Evolutionary conservation across 2,888 invertebrate species (phyloP), one percentile per base, ranked within the genome.

Genomic region (Heliconius cydno): DNA sequence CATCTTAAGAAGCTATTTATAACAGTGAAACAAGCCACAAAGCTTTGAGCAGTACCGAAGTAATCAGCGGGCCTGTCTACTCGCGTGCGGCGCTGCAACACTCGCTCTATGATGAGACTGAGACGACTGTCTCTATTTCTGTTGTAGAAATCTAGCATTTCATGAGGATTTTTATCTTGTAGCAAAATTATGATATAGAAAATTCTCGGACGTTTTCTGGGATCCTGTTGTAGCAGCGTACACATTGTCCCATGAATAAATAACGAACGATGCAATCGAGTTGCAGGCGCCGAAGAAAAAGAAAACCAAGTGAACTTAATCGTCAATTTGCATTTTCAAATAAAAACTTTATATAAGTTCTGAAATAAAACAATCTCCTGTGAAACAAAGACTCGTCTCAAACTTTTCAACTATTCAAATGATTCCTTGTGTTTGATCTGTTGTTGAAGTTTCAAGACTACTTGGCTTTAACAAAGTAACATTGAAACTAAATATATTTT

Each of bases 21-120:
- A 38, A 38, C 22, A 7, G 46, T 75, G 28, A 46, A 65, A 75
- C 22, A 66, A 46, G 28, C 65, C 41, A 65, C 75, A 75, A 75
- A 75, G 75, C 75, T 75, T 75, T 75, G 75, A 63, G 65, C 22
- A 28, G 28, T 46, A 28, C 75, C 46, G 65, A 65, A 75, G 75
- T 65, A 75, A 75, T 75, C 75, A 75, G 46, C 63, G 28, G 19
- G 19, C 74, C 25, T n/a, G 60, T 63, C 65, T 63, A 28, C 41
- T 38, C 63, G 28, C 41, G 34, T 57, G 72, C 72, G 34, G n/a
- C 57, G 52, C 28, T n/a, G 34, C 57, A n/a, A 12, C n/a, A 7
- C 66, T 15, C 28, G 30, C 15, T 22, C 22, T 57, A 9, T 57
- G 73, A 73, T 34, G 34, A 34, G 15, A n/a, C 13, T 2, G 38